These are phyloP conservation scores for Tyrannus savana DNA, from an alignment of 2,113 vertebrate species.

Conservation along the genomic window DNA sequence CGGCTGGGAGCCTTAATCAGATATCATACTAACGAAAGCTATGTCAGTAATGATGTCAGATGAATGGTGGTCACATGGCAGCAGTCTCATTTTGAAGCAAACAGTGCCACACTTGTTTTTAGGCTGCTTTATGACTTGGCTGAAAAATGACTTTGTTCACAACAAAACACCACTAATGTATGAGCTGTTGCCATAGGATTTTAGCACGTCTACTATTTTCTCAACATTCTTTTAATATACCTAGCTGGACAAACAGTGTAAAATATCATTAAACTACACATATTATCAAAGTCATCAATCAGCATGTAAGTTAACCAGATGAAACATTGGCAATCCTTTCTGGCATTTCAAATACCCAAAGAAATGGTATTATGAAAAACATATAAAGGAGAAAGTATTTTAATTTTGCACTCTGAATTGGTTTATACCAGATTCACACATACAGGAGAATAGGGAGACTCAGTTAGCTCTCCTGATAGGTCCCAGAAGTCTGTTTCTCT, in stretches of 20 bases:
- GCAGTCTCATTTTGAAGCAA: conserved; percentile 68
- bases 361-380: conserved; percentile 25
- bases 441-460: neutral
- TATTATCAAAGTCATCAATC: conserved; percentile 54
- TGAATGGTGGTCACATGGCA: conserved; percentile 69
- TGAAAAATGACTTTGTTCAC: conserved; percentile 80
- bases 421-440: conserved; percentile 40
- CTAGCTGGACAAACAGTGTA: conserved; percentile 32
- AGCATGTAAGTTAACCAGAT: neutral
- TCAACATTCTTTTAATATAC: conserved; percentile 41
- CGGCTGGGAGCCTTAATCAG: conserved; percentile 78
- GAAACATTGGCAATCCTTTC: conserved; percentile 48
- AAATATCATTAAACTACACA: conserved; percentile 43
- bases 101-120: conserved; percentile 79
- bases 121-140: conserved; percentile 72
- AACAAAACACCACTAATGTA: conserved; percentile 70
- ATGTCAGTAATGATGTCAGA: conserved; percentile 81
- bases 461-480: neutral
- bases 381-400: conserved; percentile 41
- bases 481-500: neutral
- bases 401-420: conserved; percentile 35
- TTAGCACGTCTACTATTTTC: conserved; percentile 54
- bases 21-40: conserved; percentile 68
- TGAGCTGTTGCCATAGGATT: conserved; percentile 67
- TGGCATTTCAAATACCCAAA: conserved; percentile 32